Evolutionary conservation across 2,113 vertebrate genomes (phyloP), one percentile per base, ranked within the genome.

Genomic region (Boleophthalmus pectinirostris): DNA sequence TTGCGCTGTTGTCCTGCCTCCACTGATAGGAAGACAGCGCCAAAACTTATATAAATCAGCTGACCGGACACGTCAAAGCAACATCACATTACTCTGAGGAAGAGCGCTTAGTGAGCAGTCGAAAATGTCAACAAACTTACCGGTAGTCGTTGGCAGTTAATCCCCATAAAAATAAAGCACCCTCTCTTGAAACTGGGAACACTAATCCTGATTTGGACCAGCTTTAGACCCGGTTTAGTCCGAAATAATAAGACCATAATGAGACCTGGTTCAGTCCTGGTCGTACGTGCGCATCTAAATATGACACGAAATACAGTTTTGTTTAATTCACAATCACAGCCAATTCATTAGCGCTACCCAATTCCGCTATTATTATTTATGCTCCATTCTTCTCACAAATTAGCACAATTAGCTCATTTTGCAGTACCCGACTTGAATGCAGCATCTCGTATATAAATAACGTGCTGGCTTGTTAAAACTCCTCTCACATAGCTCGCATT

Each of bases 401-500:
- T n/a, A 54, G n/a, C 18, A 54, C 51, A 54, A 54, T 54, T 54
- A 54, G 20, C 51, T 9, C 6, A 10, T 54, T 54, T 54, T 54
- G 20, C 51, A 1, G 20, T n/a, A 11, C 51, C 51, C 20, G 20
- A 15, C 56, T 25, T 7, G 23, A 25, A 13, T 58, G 23, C 14
- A 58, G 25, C 21, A 23, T 56, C 23, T 1, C 14, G 56, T 58
- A 21, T 58, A 25, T 25, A 58, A 25, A 58, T 58, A 25, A 58
- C 23, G 12, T 1, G 3, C 21, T 9, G 14, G 56, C 24, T 33
- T 1, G 24, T 33, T 64, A 14, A 53, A 24, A 56, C 80, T 61
- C 10, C 24, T n/a, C 18, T 13, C 73, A 66, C 63, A 47, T 70
- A 61, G 46, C 54, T 51, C 46, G 64, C 82, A 61, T 45, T 68